Evolutionary conservation across 35 echinoderm and acorn worm species (phyloP).

Genomic region (Ophiothrix spiculata): DNA sequence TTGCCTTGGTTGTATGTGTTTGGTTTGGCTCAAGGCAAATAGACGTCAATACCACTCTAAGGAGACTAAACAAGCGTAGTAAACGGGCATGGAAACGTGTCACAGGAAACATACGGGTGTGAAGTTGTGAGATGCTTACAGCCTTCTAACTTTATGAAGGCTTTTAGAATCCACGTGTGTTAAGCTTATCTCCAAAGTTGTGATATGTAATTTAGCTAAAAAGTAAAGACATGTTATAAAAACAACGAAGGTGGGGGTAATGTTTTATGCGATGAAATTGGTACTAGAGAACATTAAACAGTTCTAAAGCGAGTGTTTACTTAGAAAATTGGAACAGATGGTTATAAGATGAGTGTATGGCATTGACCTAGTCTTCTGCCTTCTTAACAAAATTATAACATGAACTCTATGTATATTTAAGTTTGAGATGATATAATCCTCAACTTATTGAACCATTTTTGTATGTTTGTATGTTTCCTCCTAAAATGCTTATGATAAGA

Average conservation of each 20-base stretch:
- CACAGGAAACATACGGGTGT: neutral
- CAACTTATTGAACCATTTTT: neutral
- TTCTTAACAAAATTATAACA: neutral
- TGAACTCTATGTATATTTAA: neutral
- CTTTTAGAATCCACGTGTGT: neutral
- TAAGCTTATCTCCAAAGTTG: too few species aligned
- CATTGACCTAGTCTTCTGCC: neutral
- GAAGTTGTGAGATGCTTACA: neutral
- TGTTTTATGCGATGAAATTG: too few species aligned
- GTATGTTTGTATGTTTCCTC: neutral
- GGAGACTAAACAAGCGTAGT: neutral
- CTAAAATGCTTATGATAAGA: too few species aligned
- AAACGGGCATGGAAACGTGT: neutral
- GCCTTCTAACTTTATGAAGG: too few species aligned
- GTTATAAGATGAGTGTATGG: neutral
- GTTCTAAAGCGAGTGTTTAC: neutral
- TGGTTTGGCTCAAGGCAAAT: neutral
- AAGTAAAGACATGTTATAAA: slow-evolving; percentile 1
- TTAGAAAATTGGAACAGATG: neutral
- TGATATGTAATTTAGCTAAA: slow-evolving; percentile 4
- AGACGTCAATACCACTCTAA: slow-evolving; percentile 8
- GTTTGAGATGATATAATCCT: neutral
- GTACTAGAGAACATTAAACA: neutral
- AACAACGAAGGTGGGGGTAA: neutral
- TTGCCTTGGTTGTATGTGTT: slow-evolving; percentile 1